Conservation (phyloP, 2,797 vertebrate genomes). For the Martes flavigula region DNA sequence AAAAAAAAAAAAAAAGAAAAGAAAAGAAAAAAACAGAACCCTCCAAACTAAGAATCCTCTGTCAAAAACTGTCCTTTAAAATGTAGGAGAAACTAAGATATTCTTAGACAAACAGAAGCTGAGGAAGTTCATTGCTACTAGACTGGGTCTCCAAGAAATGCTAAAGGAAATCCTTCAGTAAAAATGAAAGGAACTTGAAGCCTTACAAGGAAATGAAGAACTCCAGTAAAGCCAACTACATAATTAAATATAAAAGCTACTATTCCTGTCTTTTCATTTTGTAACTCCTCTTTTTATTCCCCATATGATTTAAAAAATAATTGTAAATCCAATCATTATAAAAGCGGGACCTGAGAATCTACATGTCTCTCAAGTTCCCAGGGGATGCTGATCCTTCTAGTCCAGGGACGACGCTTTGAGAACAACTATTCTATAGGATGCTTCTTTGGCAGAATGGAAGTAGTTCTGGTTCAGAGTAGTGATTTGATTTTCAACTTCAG, state of each 20-base stretch:
- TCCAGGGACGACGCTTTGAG: background rate
- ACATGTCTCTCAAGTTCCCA: background rate
- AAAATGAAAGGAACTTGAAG: background rate
- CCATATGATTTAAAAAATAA: background rate
- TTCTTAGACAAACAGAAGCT: background rate
- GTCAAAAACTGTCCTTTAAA: background rate
- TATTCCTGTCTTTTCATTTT: background rate
- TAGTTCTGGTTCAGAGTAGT: background rate
- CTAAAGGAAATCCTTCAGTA: background rate
- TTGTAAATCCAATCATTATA: too few species aligned
- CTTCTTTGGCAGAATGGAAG: background rate
- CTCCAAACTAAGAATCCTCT: background rate
- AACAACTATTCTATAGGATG: background rate
- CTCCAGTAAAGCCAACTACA: too few species aligned
- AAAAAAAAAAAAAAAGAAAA: background rate
- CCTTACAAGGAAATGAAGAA: background rate
- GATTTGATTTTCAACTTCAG: background rate
- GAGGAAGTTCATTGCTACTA: background rate
- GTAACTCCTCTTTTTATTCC: background rate
- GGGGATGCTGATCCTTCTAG: too few species aligned
- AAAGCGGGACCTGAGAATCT: background rate
- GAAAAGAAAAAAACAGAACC: background rate
- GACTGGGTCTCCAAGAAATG: background rate
- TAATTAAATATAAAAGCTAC: background rate
- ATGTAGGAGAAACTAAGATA: background rate